phyloP scores from a whole-genome alignment of 1,140 invertebrate species.

The Maconellicoccus hirsutus region DNA sequence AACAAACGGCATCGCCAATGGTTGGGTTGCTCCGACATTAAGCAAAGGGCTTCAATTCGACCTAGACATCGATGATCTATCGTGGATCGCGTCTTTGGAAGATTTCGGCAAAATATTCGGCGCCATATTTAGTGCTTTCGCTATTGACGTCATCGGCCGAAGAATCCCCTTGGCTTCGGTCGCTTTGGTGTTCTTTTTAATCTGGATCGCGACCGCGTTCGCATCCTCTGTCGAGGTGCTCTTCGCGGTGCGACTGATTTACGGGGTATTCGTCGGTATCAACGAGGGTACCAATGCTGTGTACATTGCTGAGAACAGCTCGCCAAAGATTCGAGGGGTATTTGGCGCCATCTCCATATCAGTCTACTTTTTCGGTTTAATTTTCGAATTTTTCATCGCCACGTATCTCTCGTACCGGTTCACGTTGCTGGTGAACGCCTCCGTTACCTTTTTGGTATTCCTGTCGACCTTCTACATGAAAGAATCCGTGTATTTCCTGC shows the following conservation, averaged over 20 bases:
- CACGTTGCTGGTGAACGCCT: not conserved
- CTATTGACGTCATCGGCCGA: not conserved
- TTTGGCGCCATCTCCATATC: not conserved
- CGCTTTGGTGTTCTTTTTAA: not conserved
- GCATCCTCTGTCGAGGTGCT: not conserved
- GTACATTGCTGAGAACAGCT: not conserved
- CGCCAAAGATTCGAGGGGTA: not conserved
- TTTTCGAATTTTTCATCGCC: constrained; percentile 45
- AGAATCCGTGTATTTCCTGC: constrained; percentile 62
- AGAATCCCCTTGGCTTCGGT: not conserved
- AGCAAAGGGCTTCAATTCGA: not conserved
- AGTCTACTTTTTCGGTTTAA: constrained; percentile 27
- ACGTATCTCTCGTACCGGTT: not conserved
- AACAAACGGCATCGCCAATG: not conserved
- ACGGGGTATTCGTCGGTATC: not conserved
- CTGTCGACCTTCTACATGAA: constrained; percentile 48
- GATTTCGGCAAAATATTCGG: not conserved
- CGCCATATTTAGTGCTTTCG: not conserved
- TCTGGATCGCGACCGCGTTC: constrained; percentile 31
- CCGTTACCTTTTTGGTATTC: not conserved
- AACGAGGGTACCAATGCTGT: not conserved
- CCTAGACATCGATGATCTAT: not conserved
- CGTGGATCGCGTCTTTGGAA: not conserved
- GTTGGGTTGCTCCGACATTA: not conserved
- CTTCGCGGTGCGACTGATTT: not conserved